These are phyloP conservation scores for Luperina nickerlii DNA, from an alignment of 2,888 invertebrate genomes.

Conservation along the genomic window DNA sequence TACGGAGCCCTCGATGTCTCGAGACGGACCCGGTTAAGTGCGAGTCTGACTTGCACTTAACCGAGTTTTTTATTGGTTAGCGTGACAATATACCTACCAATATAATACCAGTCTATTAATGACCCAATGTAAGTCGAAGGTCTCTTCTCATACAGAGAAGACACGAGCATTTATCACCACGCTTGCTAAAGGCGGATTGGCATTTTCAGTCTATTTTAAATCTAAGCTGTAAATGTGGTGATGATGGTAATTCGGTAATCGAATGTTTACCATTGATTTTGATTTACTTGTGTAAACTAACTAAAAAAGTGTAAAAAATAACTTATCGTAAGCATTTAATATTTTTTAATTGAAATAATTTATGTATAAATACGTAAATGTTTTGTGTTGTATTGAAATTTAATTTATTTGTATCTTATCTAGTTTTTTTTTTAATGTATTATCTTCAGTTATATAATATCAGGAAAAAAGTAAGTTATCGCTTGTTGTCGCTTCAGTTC, in stretches of 20 bases:
- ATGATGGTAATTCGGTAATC: background rate
- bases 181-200: background rate
- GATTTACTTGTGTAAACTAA: background rate
- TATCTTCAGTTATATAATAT: no score
- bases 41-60: no score
- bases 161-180: background rate
- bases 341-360: slow-evolving; percentile 1
- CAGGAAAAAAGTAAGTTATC: background rate
- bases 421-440: background rate
- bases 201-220: background rate
- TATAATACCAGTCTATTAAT: no score
- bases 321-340: slow-evolving; percentile 29
- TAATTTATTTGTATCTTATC: background rate
- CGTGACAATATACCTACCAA: no score
- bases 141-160: background rate
- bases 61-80: no score
- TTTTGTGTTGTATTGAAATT: slow-evolving; percentile 1
- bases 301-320: background rate
- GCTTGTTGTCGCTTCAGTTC: background rate
- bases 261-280: background rate
- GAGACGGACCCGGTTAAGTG: no score
- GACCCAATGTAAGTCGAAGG: no score
- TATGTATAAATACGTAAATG: background rate
- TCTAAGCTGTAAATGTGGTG: no score
- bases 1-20: no score